Conservation (phyloP, 23 tunicate species). For the Phallusia fumigata region DNA sequence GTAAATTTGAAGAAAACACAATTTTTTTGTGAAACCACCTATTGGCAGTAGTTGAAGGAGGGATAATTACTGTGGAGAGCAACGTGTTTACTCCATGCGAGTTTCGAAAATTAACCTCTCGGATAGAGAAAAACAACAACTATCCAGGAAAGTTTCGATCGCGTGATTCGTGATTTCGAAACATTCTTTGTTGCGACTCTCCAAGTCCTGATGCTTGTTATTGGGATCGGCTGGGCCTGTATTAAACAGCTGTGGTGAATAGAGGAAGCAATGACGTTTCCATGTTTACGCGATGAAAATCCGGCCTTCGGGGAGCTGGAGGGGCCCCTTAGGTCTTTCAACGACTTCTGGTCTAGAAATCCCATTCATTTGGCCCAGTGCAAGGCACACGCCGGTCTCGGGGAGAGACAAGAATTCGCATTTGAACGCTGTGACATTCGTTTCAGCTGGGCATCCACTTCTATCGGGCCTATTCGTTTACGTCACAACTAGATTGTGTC, state of each 20-base stretch:
- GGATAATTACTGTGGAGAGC: too few species aligned
- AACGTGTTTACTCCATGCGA: too few species aligned
- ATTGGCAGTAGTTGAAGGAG: too few species aligned
- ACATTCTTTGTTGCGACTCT: too few species aligned
- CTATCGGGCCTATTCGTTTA: neutral
- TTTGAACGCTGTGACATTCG: neutral
- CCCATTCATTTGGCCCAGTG: neutral
- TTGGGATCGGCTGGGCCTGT: neutral
- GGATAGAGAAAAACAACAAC: too few species aligned
- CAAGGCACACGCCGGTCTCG: neutral
- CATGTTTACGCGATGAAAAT: conserved; percentile 10
- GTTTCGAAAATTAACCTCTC: too few species aligned
- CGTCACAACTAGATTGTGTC: conserved; percentile 15
- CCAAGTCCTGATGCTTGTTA: too few species aligned
- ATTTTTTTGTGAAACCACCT: too few species aligned
- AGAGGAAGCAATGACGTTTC: conserved; percentile 6
- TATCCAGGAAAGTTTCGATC: too few species aligned
- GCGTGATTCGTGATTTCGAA: too few species aligned
- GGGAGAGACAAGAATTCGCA: too few species aligned
- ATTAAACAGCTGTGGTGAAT: neutral
- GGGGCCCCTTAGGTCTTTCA: neutral
- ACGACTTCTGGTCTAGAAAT: neutral
- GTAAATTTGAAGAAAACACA: too few species aligned
- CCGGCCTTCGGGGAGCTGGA: neutral
- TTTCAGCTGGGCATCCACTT: neutral